A percentile compares a stretch with the other conserved stretches of the same genome.
These are phyloP conservation scores for Lasioglossum zephyrum DNA, from an alignment of 2,888 invertebrate species.

Conservation along the genomic window DNA sequence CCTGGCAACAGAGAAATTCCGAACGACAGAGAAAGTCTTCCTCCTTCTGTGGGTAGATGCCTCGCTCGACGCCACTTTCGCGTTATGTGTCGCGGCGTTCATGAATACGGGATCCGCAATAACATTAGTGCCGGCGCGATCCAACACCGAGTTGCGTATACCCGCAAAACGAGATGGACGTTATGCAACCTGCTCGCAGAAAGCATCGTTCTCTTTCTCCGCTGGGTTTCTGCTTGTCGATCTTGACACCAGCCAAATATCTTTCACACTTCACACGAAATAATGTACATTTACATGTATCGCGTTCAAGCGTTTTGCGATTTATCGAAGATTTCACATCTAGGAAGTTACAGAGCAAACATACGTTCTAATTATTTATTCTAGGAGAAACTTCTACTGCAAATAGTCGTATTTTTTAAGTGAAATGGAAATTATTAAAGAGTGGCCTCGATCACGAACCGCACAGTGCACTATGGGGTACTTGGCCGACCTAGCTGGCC, in stretches of 20 bases:
- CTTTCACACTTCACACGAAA: too few species aligned
- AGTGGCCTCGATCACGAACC: too few species aligned
- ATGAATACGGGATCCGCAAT: constrained; percentile 65
- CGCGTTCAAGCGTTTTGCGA: too few species aligned
- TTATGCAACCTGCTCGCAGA: constrained; percentile 28
- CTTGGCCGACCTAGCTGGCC: too few species aligned
- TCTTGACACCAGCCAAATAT: background rate
- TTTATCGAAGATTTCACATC: too few species aligned
- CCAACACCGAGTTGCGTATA: constrained; percentile 53
- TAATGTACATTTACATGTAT: too few species aligned
- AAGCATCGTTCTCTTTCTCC: background rate
- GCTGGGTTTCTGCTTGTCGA: background rate
- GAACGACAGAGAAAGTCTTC: constrained; percentile 52
- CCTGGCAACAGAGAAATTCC: background rate
- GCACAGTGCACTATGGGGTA: too few species aligned
- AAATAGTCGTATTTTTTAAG: too few species aligned
- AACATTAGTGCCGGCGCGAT: constrained; percentile 60
- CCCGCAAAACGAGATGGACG: constrained; percentile 28
- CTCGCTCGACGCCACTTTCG: constrained; percentile 48
- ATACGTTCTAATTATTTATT: too few species aligned
- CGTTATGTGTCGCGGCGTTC: constrained; percentile 64
- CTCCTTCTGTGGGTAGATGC: constrained; percentile 11
- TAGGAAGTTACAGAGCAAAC: too few species aligned
- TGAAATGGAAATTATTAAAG: background rate
- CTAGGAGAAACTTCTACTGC: background rate